phyloP scores from a whole-genome alignment of 2,113 vertebrate genomes.

The Corythaixoides concolor region DNA sequence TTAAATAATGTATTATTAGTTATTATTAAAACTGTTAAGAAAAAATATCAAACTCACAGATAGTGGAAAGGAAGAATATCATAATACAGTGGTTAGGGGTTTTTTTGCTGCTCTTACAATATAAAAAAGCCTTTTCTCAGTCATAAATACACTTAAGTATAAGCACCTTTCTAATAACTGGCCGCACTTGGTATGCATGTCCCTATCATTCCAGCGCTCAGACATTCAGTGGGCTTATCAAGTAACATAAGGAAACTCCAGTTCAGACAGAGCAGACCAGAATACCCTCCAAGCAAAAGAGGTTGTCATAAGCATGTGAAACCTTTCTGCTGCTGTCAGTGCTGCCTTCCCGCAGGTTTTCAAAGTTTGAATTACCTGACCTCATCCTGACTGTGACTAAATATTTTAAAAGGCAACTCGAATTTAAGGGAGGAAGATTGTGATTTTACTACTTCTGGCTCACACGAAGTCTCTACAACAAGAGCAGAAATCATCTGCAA shows the following conservation, averaged over 20 bases:
- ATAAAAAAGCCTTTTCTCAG: neutral
- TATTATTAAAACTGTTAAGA: neutral
- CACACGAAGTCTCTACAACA: neutral
- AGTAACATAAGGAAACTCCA: neutral
- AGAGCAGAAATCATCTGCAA: neutral
- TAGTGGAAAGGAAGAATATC: neutral
- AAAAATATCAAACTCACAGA: neutral
- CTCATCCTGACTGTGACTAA: neutral
- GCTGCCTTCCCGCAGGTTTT: neutral
- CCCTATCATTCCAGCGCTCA: neutral
- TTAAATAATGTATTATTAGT: neutral
- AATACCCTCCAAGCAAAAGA: neutral
- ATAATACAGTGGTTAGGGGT: neutral
- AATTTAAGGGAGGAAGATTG: neutral
- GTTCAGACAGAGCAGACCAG: neutral
- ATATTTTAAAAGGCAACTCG: neutral
- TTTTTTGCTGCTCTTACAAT: neutral
- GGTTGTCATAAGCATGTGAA: neutral
- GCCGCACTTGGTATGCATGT: neutral
- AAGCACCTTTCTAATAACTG: neutral
- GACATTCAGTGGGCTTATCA: neutral
- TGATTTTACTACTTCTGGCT: neutral
- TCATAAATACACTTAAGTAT: neutral
- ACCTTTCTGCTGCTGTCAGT: neutral
- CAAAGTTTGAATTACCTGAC: neutral